These are phyloP conservation scores for Callyntrura guangdongensis DNA, from an alignment of 2,888 invertebrate species.

Conservation along the genomic window DNA sequence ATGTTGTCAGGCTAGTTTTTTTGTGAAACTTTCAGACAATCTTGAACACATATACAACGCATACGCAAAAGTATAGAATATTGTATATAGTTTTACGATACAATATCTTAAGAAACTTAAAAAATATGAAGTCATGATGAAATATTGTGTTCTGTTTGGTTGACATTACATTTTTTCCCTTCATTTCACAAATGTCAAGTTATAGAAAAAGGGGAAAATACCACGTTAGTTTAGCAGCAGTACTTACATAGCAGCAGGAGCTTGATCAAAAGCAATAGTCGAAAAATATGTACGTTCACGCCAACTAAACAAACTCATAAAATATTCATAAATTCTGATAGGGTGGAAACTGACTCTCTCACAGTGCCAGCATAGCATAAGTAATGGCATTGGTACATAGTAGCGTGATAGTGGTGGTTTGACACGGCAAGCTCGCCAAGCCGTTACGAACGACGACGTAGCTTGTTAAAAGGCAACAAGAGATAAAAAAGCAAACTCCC, in stretches of 20 bases:
- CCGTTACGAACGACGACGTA: background rate
- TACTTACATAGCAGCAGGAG: constrained; percentile 1
- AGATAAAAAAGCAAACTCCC: constrained; percentile 43
- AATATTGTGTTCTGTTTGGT: constrained; percentile 53
- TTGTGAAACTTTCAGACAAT: constrained; percentile 26
- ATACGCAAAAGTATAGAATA: too few relatives aligned
- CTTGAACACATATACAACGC: background rate
- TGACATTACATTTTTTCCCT: constrained; percentile 52
- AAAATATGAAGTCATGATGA: constrained; percentile 49
- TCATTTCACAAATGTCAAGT: constrained; percentile 48
- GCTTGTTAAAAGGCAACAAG: constrained; percentile 23
- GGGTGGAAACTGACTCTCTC: constrained; percentile 49
- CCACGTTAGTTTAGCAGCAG: constrained; percentile 19
- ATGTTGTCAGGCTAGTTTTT: constrained; percentile 59
- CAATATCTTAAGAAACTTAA: constrained; percentile 6
- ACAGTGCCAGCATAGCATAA: background rate
- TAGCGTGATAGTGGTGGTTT: background rate
- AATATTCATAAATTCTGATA: constrained; percentile 68
- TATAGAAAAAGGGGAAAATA: constrained; percentile 18
- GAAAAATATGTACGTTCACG: constrained; percentile 35
- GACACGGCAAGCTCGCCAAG: constrained; percentile 34
- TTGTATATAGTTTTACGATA: background rate
- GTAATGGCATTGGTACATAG: background rate
- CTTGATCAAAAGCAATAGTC: constrained; percentile 39
- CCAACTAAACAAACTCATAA: constrained; percentile 66